These are phyloP conservation scores for Balearica regulorum DNA, from an alignment of 2,797 vertebrate genomes.

Conservation along the genomic window DNA sequence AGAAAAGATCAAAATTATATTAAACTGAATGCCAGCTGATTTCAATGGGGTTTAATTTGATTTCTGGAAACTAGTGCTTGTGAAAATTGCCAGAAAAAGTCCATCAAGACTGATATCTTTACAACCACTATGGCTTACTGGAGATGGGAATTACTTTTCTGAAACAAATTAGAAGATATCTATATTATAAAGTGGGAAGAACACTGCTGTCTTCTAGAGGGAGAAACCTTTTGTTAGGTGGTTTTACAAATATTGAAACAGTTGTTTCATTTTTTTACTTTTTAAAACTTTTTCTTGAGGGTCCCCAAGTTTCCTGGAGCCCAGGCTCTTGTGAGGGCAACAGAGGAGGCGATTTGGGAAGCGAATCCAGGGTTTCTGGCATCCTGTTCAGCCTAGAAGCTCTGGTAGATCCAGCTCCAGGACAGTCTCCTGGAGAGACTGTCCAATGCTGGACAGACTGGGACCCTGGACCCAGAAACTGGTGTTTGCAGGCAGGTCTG, in stretches of 20 bases:
- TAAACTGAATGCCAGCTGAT: background rate
- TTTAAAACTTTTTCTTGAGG: background rate
- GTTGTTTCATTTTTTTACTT: background rate
- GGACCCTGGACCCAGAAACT: background rate
- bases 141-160: background rate
- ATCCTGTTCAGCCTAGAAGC: background rate
- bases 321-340: background rate
- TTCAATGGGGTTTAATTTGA: background rate
- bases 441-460: background rate
- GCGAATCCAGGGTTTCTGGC: background rate
- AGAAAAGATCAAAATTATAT: background rate
- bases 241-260: background rate
- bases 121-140: background rate
- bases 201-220: background rate
- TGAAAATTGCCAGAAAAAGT: background rate
- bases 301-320: background rate
- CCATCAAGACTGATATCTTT: background rate
- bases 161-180: background rate
- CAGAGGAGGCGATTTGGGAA: fast-evolving
- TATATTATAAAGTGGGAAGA: background rate
- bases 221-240: background rate
- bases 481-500: background rate
- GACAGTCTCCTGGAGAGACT: background rate
- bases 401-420: background rate
- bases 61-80: background rate